These are phyloP conservation scores for Perizoma affinitatum DNA, from an alignment of 2,888 invertebrate species.

Conservation along the genomic window DNA sequence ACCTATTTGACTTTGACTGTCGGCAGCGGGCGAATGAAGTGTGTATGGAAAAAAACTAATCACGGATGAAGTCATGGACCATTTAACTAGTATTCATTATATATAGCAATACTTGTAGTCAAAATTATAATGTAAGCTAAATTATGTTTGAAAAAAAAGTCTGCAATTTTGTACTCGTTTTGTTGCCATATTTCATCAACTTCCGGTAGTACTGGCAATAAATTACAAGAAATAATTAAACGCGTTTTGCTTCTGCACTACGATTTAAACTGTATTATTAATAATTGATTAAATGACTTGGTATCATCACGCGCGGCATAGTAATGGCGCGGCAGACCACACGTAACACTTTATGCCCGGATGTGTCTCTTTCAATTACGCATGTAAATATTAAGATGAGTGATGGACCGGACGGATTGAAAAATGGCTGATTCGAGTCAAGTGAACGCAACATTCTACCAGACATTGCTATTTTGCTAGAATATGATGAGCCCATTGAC, in stretches of 20 bases:
- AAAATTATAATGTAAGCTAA: too few species aligned
- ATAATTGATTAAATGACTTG: constrained; percentile 34
- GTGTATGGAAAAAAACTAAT: too few species aligned
- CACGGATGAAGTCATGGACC: too few species aligned
- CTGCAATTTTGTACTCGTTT: too few species aligned
- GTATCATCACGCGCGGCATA: constrained; percentile 23
- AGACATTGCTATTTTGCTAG: too few species aligned
- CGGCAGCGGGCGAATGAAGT: too few species aligned
- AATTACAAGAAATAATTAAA: not conserved
- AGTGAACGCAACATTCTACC: constrained; percentile 7
- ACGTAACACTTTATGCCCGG: constrained; percentile 25
- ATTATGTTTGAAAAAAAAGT: too few species aligned
- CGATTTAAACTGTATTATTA: constrained; percentile 19
- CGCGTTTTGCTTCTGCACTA: constrained; percentile 4
- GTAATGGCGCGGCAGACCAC: constrained; percentile 30
- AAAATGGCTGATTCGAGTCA: constrained; percentile 20
- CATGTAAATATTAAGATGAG: constrained; percentile 26
- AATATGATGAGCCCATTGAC: too few species aligned
- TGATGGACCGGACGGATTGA: constrained; percentile 27
- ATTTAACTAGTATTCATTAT: too few species aligned
- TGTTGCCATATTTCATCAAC: constrained; percentile 2
- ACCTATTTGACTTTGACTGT: too few species aligned
- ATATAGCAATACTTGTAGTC: too few species aligned
- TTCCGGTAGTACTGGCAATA: constrained; percentile 1
- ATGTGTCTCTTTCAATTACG: constrained; percentile 34